Conservation (phyloP, 1,140 invertebrate genomes). For the Zaprionus tsacasi region DNA sequence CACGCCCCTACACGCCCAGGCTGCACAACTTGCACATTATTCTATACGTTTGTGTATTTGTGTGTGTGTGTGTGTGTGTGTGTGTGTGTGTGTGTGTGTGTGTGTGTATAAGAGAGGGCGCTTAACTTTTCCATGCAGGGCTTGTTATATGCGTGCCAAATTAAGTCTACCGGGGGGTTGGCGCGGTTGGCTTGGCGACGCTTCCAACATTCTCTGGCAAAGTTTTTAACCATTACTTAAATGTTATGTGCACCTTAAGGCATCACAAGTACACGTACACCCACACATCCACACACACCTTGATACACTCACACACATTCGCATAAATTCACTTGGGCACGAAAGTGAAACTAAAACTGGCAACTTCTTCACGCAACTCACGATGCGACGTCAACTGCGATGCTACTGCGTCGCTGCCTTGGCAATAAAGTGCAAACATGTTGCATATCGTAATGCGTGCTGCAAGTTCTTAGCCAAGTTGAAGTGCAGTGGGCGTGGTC, state of each 20-base stretch:
- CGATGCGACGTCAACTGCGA: conserved; percentile 20
- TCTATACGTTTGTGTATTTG: conserved; percentile 38
- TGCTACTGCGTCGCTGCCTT: conserved; percentile 32
- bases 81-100: conserved; percentile 29
- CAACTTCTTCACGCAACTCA: conserved; percentile 46
- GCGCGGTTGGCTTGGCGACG: conserved; percentile 26
- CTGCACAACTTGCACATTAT: conserved; percentile 71
- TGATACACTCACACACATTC: conserved; percentile 21
- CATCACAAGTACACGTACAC: conserved; percentile 29
- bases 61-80: conserved; percentile 21
- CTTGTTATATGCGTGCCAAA: conserved; percentile 50
- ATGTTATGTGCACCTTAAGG: conserved; percentile 78
- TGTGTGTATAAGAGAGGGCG: conserved; percentile 25
- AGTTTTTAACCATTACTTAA: conserved; percentile 81
- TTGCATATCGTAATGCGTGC: conserved; percentile 69
- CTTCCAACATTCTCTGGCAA: conserved; percentile 54
- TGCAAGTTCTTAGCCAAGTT: conserved; percentile 52
- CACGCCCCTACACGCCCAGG: conserved; percentile 51
- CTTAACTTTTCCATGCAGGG: conserved; percentile 42
- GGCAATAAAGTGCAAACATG: conserved; percentile 76
- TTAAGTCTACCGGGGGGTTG: conserved; percentile 46
- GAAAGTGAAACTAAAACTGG: conserved; percentile 74
- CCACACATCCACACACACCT: conserved; percentile 3
- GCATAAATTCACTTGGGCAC: conserved; percentile 73
- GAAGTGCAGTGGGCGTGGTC: conserved; percentile 31